These are phyloP conservation scores for Schizopygopsis pylzovi DNA, from an alignment of 2,797 vertebrate genomes.

Conservation along the genomic window DNA sequence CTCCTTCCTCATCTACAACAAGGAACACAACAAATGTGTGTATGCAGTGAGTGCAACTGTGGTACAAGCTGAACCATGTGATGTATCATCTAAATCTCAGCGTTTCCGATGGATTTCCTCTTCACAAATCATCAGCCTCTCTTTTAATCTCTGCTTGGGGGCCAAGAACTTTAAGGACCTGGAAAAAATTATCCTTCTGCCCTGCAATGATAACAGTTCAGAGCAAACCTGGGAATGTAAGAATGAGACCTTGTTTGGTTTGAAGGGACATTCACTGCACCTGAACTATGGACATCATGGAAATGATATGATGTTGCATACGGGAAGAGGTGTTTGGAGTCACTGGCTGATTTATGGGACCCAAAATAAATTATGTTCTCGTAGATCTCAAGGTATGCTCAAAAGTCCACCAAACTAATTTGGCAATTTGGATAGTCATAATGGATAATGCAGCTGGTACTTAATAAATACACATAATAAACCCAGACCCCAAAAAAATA, in stretches of 20 bases:
- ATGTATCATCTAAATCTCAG: conserved; percentile 80
- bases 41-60: conserved; percentile 73
- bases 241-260: conserved; percentile 90
- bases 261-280: conserved; percentile 83
- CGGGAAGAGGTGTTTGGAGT: conserved; percentile 87
- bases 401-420: too few relatives aligned
- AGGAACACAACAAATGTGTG: conserved; percentile 88
- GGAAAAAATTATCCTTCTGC: conserved; percentile 81
- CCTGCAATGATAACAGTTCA: conserved; percentile 83
- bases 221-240: conserved; percentile 95
- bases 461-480: too few relatives aligned
- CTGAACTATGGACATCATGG: conserved; percentile 90
- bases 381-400: conserved; percentile 88
- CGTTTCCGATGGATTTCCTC: conserved; percentile 92
- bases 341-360: conserved; percentile 89
- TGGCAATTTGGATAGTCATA: too few relatives aligned
- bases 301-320: conserved; percentile 85
- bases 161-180: conserved; percentile 82
- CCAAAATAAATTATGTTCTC: conserved; percentile 84
- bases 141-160: conserved; percentile 86
- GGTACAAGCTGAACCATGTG: conserved; percentile 75
- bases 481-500: too few relatives aligned
- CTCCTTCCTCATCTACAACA: conserved; percentile 91
- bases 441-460: too few relatives aligned
- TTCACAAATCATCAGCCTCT: conserved; percentile 85